Base-by-base conservation (phyloP, 2,888 invertebrate genomes). In the Stenichneumon culpator region DNA sequence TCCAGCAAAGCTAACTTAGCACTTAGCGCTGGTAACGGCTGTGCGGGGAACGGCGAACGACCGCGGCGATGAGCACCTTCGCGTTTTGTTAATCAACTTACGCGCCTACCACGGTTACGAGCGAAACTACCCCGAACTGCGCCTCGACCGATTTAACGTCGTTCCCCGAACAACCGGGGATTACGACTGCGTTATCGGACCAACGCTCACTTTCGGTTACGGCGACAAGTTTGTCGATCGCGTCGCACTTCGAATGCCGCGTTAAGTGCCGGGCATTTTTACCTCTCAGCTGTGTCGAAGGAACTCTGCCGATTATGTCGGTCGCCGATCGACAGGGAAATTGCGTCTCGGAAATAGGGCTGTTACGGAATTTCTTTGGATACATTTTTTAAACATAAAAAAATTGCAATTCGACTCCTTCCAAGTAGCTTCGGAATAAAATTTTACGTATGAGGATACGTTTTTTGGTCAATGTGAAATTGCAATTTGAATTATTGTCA, bases 61-160 rank as follows among this genome's bases (percentile, higher is more conserved):
- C 57, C 9, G 4, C 32, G 39, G 11, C 14, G 57, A 57, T 25
- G 57, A 57, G 57, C 39, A n/a, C 60, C 44, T 47, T 63, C 74
- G 47, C 60, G 47, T 74, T 74, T 74, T 63, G 47, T 74, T 16
- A 74, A 74, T 47, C 25, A 60, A 9, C 44, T 50, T 68, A 74
- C 68, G 57, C 60, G 22, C 68, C 54, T 57, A 32, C 44, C 57
- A 28, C 57, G 54, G 28, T 65, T 22, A 63, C 28, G 52, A 72
- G 73, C 44, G 60, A 74, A 57, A 50, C 44, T 60, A 81, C 32
- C 39, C 32, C 39, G 32, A 36, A 22, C 57, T 19, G 32, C 32
- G 39, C 50, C 60, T 63, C 39, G 54, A 54, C 22, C 72, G 65
- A 79, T 54, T 72, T 79, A 72, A 79, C 50, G 67, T 63, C 70